A percentile compares a stretch with the other conserved stretches of the same genome.
phyloP scores from a whole-genome alignment of 2,113 vertebrate genomes.

The Corythaeola cristata region DNA sequence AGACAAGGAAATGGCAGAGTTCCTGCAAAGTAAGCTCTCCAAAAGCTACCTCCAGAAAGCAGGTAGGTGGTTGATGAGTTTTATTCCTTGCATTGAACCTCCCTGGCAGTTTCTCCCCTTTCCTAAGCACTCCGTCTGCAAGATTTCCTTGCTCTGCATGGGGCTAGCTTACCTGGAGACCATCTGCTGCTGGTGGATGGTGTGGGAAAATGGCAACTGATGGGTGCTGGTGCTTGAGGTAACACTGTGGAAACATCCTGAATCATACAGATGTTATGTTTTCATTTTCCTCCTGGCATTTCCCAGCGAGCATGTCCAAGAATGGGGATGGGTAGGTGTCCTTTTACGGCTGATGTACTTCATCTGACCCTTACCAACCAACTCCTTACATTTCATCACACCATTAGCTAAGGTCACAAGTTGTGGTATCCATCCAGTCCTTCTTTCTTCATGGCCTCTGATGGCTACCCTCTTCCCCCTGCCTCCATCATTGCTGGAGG shows the following conservation, averaged over 20 bases:
- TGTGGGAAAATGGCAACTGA: background rate
- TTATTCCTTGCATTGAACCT: background rate
- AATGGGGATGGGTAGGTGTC: background rate
- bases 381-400: background rate
- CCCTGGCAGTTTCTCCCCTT: background rate
- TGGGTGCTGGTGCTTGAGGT: background rate
- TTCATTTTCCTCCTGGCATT: background rate
- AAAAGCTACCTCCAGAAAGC: conserved; percentile 76
- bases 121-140: background rate
- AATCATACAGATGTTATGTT: background rate
- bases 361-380: background rate
- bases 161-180: background rate
- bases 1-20: conserved; percentile 90
- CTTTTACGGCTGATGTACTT: background rate
- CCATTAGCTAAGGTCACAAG: background rate
- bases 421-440: background rate
- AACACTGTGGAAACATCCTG: background rate
- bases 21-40: conserved; percentile 84
- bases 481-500: background rate
- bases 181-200: background rate
- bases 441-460: background rate
- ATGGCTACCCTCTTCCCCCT: background rate
- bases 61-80: conserved; percentile 67
- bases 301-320: background rate
- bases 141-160: background rate